Evolutionary conservation across 1,140 invertebrate genomes (phyloP), one percentile per base, ranked within the genome.

Genomic region (Zaprionus vittiger): DNA sequence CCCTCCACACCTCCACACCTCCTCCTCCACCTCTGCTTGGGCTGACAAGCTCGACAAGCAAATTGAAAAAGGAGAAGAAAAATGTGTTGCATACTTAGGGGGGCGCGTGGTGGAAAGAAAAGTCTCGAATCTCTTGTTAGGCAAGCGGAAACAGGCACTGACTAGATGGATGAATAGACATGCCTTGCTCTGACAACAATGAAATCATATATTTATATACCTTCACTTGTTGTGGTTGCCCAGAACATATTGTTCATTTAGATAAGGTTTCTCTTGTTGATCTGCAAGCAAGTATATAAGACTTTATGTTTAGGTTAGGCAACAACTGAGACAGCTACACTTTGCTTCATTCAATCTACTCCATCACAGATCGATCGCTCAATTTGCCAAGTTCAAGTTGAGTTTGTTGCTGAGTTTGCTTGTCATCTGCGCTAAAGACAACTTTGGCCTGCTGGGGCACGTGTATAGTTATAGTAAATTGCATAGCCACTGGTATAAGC

Each of bases 61-160:
- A 77, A 72, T 77, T 69, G 73, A 69, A 81, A 79, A 75, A 26
- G 49, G 49, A 26, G 44, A 64, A 44, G 24, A 61, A 64, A 61
- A 68, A 59, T 64, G 68, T 72, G 68, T 47, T 71, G 73, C 73
- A 72, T 76, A 76, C 70, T 59, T 37, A 14, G 26, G 65, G 65
- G 20, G 69, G 68, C 57, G 56, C 68, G n/a, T 44, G 15, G 22
- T n/a, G 17, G 26, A 69, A 31, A 54, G 26, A 69, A 31, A 54
- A 62, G 11, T 34, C 34, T 15, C 41, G 20, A 38, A 28, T 2
- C 37, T 14, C 20, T 28, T 31, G n/a, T n/a, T 15, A 44, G 31
- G 38, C 24, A 24, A 26, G 41, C 15, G 41, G 22, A 2, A 26
- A 12, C 7, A 24, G 26, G 34, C 20, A 49, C n/a, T 15, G 22